A percentile compares a stretch with the other conserved stretches of the same genome.
Evolutionary conservation across 1,140 invertebrate genomes (phyloP).

Genomic region (Macrobrachium nipponense): DNA sequence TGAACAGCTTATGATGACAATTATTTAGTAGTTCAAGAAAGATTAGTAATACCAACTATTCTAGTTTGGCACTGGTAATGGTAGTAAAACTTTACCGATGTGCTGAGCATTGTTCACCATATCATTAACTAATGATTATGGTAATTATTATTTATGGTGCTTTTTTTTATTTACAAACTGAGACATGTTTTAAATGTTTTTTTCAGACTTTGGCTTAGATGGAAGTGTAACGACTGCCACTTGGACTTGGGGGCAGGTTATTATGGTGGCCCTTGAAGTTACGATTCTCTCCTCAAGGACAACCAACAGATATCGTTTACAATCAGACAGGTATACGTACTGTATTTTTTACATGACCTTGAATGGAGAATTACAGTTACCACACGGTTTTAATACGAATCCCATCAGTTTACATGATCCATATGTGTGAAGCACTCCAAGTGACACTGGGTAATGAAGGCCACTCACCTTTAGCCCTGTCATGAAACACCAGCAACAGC

Average conservation of each 20-base stretch:
- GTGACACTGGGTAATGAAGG: too few relatives aligned
- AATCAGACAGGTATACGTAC: conserved; percentile 74
- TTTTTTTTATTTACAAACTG: neutral
- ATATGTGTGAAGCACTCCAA: too few relatives aligned
- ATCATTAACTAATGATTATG: too few relatives aligned
- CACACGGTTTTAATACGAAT: neutral
- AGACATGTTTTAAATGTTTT: neutral
- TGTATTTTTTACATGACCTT: neutral
- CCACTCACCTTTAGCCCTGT: too few relatives aligned
- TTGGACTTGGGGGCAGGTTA: conserved; percentile 77
- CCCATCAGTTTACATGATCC: neutral
- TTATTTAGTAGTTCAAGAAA: too few relatives aligned
- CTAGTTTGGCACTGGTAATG: too few relatives aligned
- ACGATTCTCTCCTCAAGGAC: conserved; percentile 78
- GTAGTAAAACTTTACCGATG: too few relatives aligned
- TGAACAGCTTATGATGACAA: too few relatives aligned
- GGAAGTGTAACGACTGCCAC: conserved; percentile 72
- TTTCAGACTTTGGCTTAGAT: conserved; percentile 74
- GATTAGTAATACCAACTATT: too few relatives aligned
- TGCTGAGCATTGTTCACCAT: too few relatives aligned
- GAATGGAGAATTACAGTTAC: neutral
- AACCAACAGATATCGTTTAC: conserved; percentile 80
- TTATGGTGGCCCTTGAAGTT: conserved; percentile 72
- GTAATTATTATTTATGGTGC: too few relatives aligned
- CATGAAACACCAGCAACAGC: too few relatives aligned